A percentile compares a stretch with the other conserved stretches of the same genome.
These are phyloP conservation scores for Selene dorsalis DNA, from an alignment of 2,797 vertebrate genomes.

Conservation along the genomic window DNA sequence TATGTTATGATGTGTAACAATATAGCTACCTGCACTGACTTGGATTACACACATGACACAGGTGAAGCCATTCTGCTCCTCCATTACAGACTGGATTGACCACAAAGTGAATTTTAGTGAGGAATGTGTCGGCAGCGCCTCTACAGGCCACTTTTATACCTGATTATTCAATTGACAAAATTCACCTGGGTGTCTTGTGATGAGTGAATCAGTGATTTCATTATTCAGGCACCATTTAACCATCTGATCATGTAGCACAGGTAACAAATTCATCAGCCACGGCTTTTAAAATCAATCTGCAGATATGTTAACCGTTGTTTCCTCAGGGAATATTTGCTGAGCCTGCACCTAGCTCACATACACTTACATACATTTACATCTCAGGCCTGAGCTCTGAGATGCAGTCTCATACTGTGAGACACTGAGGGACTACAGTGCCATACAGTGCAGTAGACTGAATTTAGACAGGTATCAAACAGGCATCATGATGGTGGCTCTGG, in stretches of 20 bases:
- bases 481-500: background rate
- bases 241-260: background rate
- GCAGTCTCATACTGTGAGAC: constrained; percentile 1
- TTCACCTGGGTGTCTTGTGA: constrained; percentile 19
- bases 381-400: background rate
- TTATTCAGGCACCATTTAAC: constrained; percentile 7
- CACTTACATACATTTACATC: background rate
- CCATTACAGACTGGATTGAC: background rate
- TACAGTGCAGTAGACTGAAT: background rate
- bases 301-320: background rate
- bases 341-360: background rate
- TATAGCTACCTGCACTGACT: rapidly evolving
- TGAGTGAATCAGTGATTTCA: constrained; percentile 19
- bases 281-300: background rate
- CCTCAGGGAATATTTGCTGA: background rate
- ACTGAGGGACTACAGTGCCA: background rate
- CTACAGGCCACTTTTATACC: constrained; percentile 26
- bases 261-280: background rate
- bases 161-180: background rate
- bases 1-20: background rate
- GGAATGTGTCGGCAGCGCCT: constrained; percentile 45
- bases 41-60: no score
- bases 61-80: background rate
- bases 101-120: background rate
- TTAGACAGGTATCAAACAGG: background rate